A percentile compares a stretch with the other conserved stretches of the same genome.
Evolutionary conservation across 2,113 vertebrate genomes (phyloP).

Genomic region (Meles meles): DNA sequence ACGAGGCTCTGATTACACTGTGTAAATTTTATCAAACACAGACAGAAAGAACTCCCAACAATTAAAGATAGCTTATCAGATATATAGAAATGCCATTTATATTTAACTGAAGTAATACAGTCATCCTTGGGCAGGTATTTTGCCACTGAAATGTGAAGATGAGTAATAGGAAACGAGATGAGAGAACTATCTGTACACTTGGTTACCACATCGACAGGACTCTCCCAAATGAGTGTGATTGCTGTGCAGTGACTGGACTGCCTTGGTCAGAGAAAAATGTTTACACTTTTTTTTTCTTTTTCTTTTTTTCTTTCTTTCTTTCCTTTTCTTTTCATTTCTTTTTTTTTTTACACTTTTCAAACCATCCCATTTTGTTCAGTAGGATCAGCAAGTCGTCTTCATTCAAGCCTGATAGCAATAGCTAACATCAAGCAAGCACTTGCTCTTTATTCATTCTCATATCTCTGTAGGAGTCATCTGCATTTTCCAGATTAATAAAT

Average conservation of each 20-base stretch:
- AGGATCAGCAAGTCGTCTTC: neutral
- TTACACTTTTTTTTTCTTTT: neutral
- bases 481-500: neutral
- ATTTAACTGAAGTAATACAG: neutral
- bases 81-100: neutral
- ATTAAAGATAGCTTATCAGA: neutral
- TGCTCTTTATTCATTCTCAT: neutral
- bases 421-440: neutral
- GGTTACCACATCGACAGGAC: neutral
- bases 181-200: neutral
- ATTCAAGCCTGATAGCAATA: neutral
- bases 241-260: neutral
- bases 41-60: neutral
- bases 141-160: neutral
- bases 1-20: neutral
- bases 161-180: neutral
- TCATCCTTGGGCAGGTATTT: neutral
- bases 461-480: neutral
- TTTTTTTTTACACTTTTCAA: neutral
- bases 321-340: neutral
- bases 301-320: neutral
- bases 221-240: neutral
- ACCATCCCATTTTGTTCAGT: neutral
- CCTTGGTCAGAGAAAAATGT: neutral
- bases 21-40: neutral